phyloP scores from a whole-genome alignment of 37 sponge, comb jelly and placozoan species.

The Hexactinellida sp. region DNA sequence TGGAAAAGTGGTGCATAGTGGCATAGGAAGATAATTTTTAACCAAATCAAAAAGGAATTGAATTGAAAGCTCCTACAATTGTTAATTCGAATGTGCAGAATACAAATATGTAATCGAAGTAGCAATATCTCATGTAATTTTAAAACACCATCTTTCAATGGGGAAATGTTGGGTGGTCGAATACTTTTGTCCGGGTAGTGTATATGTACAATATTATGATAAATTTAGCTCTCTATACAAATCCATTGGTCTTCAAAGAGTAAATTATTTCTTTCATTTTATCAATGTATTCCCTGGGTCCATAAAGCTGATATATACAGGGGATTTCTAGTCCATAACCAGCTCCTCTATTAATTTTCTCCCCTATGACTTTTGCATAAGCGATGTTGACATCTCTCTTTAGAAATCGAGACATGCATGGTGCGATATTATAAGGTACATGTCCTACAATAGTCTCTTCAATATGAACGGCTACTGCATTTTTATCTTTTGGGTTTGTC shows the following conservation, averaged over 20 bases:
- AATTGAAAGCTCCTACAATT: too few relatives aligned
- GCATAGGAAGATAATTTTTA: too few relatives aligned
- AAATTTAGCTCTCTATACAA: too few relatives aligned
- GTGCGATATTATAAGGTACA: conserved; percentile 30
- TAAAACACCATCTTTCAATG: too few relatives aligned
- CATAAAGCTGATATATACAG: conserved; percentile 16
- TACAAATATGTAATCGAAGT: too few relatives aligned
- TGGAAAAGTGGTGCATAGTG: too few relatives aligned
- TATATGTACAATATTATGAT: too few relatives aligned
- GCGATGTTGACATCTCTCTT: conserved; percentile 25
- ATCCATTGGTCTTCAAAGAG: background rate
- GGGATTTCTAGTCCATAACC: conserved; percentile 26
- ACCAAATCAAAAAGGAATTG: too few relatives aligned
- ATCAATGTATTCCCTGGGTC: background rate
- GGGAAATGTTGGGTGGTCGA: too few relatives aligned
- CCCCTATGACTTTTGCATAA: conserved; percentile 18
- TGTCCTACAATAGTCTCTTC: conserved; percentile 24
- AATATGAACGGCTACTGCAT: conserved; percentile 25
- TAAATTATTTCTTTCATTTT: conserved; percentile 20
- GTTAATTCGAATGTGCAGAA: too few relatives aligned
- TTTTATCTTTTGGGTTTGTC: conserved; percentile 14
- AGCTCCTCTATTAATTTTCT: conserved; percentile 23
- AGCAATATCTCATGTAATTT: too few relatives aligned
- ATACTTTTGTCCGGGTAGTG: too few relatives aligned
- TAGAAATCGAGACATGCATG: conserved; percentile 9